These are phyloP conservation scores for Okamejei kenojei DNA, from an alignment of 2,797 vertebrate genomes.

Conservation along the genomic window DNA sequence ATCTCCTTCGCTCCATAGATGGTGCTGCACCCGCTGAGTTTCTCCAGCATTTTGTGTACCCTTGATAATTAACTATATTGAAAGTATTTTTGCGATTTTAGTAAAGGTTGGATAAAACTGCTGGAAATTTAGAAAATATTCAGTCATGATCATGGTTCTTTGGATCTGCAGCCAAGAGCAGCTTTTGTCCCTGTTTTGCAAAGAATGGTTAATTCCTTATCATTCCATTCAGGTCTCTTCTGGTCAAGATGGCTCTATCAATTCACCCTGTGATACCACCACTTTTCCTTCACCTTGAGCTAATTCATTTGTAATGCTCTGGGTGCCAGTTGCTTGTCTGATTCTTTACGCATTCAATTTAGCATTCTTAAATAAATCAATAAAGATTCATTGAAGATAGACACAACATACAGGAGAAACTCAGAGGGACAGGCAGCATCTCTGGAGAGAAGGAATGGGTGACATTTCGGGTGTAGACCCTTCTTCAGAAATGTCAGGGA, in stretches of 20 bases:
- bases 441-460: too few species aligned
- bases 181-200: background rate
- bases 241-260: background rate
- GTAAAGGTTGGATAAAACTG: background rate
- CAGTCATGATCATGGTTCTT: background rate
- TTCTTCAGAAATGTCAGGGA: too few species aligned
- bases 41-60: too few species aligned
- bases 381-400: too few species aligned
- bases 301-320: background rate
- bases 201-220: background rate
- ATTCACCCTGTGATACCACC: background rate
- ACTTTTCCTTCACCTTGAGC: background rate
- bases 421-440: too few species aligned
- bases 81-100: background rate
- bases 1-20: too few species aligned
- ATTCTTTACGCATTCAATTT: background rate
- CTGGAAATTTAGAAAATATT: background rate
- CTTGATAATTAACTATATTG: background rate
- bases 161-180: background rate
- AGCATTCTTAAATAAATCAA: background rate
- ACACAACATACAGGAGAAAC: too few species aligned
- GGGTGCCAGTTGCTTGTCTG: background rate
- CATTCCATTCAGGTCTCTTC: background rate
- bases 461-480: too few species aligned
- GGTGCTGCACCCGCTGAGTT: too few species aligned